Percentiles rank a stretch among this genome's conserved stretches.
These are phyloP conservation scores for Erythrolamprus reginae DNA, from an alignment of 2,113 vertebrate species.

Conservation along the genomic window DNA sequence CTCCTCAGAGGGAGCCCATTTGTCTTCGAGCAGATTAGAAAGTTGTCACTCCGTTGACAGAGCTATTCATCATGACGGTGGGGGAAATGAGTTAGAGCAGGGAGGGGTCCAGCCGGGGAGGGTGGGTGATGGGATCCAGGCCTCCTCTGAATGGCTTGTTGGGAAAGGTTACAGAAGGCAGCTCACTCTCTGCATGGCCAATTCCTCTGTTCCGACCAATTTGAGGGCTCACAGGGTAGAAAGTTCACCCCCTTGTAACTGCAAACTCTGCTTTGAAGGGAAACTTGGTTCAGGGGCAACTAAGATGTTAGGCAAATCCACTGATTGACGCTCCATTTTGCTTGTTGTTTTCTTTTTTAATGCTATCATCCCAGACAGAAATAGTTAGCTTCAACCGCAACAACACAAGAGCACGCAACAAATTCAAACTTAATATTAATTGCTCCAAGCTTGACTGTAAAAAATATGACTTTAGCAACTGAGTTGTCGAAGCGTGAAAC, in stretches of 20 bases:
- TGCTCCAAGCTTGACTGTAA: too few species aligned
- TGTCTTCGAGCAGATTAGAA: conserved; percentile 60
- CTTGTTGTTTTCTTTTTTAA: not conserved
- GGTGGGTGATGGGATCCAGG: not conserved
- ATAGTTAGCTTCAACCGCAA: too few species aligned
- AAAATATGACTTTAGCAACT: too few species aligned
- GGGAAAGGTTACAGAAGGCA: not conserved
- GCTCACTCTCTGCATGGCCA: accelerated
- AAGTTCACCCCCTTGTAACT: not conserved
- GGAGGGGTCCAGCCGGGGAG: not conserved
- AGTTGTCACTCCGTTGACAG: conserved; percentile 55
- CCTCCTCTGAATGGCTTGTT: not conserved
- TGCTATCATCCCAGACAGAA: too few species aligned
- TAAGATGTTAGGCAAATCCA: not conserved
- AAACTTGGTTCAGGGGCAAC: not conserved
- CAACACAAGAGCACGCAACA: too few species aligned
- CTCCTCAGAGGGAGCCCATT: conserved; percentile 12
- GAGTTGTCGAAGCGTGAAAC: too few species aligned
- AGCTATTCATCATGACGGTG: conserved; percentile 46
- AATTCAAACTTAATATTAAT: too few species aligned
- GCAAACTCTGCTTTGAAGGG: not conserved
- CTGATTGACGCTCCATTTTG: not conserved
- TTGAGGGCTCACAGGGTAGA: not conserved
- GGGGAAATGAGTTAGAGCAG: conserved; percentile 50
- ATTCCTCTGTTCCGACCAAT: accelerated